phyloP scores from a whole-genome alignment of 2,888 invertebrate genomes.

The Drosophila dives region DNA sequence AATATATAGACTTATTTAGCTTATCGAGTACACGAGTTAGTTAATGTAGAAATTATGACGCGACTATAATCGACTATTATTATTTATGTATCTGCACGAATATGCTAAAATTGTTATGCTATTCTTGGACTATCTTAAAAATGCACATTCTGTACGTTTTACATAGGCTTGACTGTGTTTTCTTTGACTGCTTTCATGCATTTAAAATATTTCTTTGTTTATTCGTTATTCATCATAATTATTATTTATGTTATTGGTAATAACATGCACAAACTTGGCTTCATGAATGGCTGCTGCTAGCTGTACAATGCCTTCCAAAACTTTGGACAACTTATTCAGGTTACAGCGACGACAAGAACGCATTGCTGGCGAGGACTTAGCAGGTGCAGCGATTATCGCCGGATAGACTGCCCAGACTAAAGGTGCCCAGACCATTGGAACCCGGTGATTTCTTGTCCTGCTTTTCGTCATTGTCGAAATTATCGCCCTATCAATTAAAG shows the following conservation, averaged over 20 bases:
- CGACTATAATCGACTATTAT: constrained; percentile 58
- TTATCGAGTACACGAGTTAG: constrained; percentile 70
- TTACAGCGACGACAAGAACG: constrained; percentile 22
- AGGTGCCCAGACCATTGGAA: constrained; percentile 84
- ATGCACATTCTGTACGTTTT: constrained; percentile 77
- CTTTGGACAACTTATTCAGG: constrained; percentile 64
- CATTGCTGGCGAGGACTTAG: constrained; percentile 60
- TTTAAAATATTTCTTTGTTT: constrained; percentile 45
- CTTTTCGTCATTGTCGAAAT: constrained; percentile 85
- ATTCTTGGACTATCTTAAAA: constrained; percentile 78
- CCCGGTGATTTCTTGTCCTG: constrained; percentile 84
- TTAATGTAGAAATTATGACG: constrained; percentile 65
- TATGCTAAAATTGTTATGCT: constrained; percentile 77
- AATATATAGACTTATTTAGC: constrained; percentile 51
- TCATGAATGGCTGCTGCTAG: constrained; percentile 36
- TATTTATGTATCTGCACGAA: constrained; percentile 62
- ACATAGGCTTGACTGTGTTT: constrained; percentile 30
- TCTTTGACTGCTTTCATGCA: constrained; percentile 41
- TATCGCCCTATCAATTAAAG: constrained; percentile 82
- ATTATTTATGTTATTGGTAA: constrained; percentile 25
- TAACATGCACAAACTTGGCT: constrained; percentile 43
- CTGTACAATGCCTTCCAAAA: constrained; percentile 36
- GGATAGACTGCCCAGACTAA: constrained; percentile 83
- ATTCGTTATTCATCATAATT: constrained; percentile 14
- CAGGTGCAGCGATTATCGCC: constrained; percentile 85